phyloP scores from a whole-genome alignment of 2,113 vertebrate genomes.

The Sapajus apella region DNA sequence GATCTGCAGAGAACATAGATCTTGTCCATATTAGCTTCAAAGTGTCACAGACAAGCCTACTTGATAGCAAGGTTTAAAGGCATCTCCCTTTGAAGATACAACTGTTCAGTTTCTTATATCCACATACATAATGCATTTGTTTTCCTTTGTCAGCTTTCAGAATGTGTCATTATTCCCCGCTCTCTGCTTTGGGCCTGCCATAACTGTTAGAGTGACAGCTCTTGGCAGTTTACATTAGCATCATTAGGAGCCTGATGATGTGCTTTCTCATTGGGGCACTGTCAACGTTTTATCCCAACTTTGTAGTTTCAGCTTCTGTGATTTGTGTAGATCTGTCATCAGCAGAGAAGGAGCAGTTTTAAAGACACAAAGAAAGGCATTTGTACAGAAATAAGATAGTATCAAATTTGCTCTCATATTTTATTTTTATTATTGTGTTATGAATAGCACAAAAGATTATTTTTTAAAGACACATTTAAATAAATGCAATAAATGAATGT shows the following conservation, averaged over 20 bases:
- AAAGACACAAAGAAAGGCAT: slow-evolving; percentile 12
- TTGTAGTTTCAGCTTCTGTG: slow-evolving; percentile 68
- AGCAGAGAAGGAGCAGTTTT: slow-evolving; percentile 10
- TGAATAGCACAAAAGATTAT: background rate
- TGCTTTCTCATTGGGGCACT: slow-evolving; percentile 59
- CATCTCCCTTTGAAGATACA: slow-evolving; percentile 44
- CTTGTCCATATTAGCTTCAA: background rate
- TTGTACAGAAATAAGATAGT: background rate
- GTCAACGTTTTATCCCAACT: slow-evolving; percentile 48
- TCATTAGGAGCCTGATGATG: slow-evolving; percentile 70
- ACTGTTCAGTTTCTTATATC: slow-evolving; percentile 62
- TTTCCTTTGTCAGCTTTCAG: slow-evolving; percentile 75
- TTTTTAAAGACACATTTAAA: background rate
- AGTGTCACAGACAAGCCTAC: background rate
- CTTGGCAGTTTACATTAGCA: slow-evolving; percentile 77
- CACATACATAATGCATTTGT: slow-evolving; percentile 65
- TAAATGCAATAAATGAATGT: background rate
- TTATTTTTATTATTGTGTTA: background rate
- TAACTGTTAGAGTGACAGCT: slow-evolving; percentile 74
- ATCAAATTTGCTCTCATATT: background rate
- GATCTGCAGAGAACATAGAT: background rate
- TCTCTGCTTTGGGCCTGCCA: slow-evolving; percentile 51
- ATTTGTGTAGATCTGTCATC: slow-evolving; percentile 40
- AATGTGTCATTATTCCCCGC: slow-evolving; percentile 62
- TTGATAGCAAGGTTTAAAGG: slow-evolving; percentile 14